Evolutionary conservation across 92 coral and sea anemone species (phyloP), one percentile per base, ranked within the genome.

Genomic region (Meandrina meandrites): DNA sequence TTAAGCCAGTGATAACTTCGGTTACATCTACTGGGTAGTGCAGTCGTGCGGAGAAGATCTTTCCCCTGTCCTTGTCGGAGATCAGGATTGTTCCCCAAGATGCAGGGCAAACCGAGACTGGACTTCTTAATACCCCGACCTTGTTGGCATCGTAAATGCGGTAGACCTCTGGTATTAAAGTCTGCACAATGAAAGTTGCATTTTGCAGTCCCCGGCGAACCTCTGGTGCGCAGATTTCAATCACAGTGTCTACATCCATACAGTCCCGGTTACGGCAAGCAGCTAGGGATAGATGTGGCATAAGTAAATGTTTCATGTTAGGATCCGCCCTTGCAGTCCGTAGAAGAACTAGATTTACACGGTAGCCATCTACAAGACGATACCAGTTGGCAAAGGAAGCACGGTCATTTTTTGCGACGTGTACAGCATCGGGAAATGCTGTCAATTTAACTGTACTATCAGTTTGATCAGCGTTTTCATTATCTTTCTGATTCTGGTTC

Each of bases 221-320:
- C 35, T 82, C 84, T 76, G 93, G 85, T 24, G 90, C 75, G 53
- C 93, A 86, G 77, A 86, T 79, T 68, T 90, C 90, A 19, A 90
- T 64, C 77, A 87, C 86, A 53, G 93, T 87, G 58, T 86, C 93
- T 18, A 90, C 88, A 48, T 87, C 81, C 93, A 87, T 90, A 24
- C 85, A 86, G 32, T 79, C 93, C 57, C 93, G 18, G 82, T 90
- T 87, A 21, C 90, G 90, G 45, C 93, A 90, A 32, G 90, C 90
- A 87, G 90, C 93, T 54, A 90, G 88, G 16, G 90, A 87, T 60
- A 90, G 87, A 78, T 90, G 90, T 18, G 93, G 90, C 73, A 86
- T 32, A 76, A 90, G 90, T 19, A 56, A 31, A 34, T 90, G 81
- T 78, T 90, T 86, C 85, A 87, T 19, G 62, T 68, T 77, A n/a